Percentiles rank a stretch among this genome's conserved stretches.
phyloP scores from a whole-genome alignment of 2,113 vertebrate species.

The Pelvicachromis taeniatus region DNA sequence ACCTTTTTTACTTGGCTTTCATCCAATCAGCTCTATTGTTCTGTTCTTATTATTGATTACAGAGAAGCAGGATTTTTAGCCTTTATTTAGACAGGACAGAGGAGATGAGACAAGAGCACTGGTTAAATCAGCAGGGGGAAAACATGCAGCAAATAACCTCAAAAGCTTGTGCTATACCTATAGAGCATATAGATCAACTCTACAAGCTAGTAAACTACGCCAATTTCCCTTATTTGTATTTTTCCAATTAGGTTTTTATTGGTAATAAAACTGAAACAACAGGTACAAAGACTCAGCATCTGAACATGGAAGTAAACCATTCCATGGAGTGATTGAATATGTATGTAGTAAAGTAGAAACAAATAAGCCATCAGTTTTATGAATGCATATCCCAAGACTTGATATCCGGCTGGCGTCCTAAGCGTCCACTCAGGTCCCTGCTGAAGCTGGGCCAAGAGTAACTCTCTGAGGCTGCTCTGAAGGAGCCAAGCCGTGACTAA shows the following conservation, averaged over 20 bases:
- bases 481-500: conserved; percentile 59
- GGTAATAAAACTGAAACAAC: not conserved
- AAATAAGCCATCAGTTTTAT: conserved; percentile 11
- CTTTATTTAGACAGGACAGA: not conserved
- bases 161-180: not conserved
- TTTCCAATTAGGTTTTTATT: not conserved
- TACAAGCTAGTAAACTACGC: not conserved
- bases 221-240: not conserved
- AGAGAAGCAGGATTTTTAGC: not conserved
- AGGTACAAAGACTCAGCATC: not conserved
- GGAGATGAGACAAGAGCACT: not conserved
- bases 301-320: not conserved
- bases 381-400: conserved; percentile 42
- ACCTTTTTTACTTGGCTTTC: conserved; percentile 33
- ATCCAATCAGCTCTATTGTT: not conserved
- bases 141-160: not conserved
- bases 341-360: not conserved
- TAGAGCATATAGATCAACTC: not conserved
- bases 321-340: not conserved
- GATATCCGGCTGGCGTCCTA: conserved; percentile 28
- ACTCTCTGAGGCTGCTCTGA: conserved; percentile 30
- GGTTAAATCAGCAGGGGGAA: not conserved
- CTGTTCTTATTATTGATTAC: not conserved
- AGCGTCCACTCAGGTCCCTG: conserved; percentile 13
- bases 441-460: conserved; percentile 36